Conservation (phyloP, 37 sponge, comb jelly and placozoan genomes). For the Ianthella basta region DNA sequence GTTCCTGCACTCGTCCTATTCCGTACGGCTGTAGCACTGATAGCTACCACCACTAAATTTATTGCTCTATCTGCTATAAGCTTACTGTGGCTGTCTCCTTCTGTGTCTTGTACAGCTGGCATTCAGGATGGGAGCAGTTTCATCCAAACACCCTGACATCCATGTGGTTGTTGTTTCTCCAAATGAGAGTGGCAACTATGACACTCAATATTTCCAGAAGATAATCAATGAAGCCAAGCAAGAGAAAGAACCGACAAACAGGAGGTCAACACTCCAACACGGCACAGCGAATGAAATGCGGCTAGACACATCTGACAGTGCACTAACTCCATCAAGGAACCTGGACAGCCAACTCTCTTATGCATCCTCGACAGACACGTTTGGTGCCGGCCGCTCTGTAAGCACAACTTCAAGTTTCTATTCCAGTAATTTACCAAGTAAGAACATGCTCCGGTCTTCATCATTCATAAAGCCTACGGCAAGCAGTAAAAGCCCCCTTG, state of each 20-base stretch:
- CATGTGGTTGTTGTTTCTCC: slow-evolving; percentile 64
- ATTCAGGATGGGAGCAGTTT: slow-evolving; percentile 47
- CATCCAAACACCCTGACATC: slow-evolving; percentile 56
- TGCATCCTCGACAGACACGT: neutral
- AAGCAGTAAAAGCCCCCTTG: neutral
- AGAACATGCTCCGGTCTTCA: neutral
- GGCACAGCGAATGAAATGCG: neutral
- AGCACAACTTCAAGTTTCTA: neutral
- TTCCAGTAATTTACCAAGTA: neutral
- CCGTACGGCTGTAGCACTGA: too few species aligned
- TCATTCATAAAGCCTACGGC: slow-evolving; percentile 12
- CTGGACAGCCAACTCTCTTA: slow-evolving; percentile 3
- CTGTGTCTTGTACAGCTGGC: too few species aligned
- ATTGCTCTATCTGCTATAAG: too few species aligned
- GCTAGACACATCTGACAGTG: neutral
- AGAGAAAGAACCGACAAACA: neutral
- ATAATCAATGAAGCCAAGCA: slow-evolving; percentile 5
- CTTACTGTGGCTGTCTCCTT: too few species aligned
- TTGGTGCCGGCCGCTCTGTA: neutral
- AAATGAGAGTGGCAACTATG: neutral
- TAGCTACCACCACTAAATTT: too few species aligned
- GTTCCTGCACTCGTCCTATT: too few species aligned
- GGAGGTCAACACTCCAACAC: neutral
- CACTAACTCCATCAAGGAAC: neutral
- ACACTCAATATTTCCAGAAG: neutral